These are phyloP conservation scores for Henicopernis longicauda DNA, from an alignment of 2,113 vertebrate genomes.

Conservation along the genomic window DNA sequence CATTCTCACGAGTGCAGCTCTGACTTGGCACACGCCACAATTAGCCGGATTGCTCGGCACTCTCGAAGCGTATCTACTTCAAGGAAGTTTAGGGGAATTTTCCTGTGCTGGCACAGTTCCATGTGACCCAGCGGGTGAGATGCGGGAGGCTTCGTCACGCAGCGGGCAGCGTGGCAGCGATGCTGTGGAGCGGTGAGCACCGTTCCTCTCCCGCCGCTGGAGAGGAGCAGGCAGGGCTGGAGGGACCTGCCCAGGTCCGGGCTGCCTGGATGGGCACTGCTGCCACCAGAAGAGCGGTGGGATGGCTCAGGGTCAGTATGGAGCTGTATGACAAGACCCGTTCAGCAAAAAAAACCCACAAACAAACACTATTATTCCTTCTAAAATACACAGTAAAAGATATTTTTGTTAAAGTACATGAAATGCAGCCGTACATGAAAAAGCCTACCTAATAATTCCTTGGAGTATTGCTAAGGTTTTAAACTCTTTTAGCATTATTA, in stretches of 20 bases:
- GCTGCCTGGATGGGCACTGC: rapidly evolving
- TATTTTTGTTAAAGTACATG: not conserved
- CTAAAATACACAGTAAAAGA: not conserved
- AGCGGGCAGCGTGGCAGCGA: not conserved
- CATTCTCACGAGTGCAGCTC: not conserved
- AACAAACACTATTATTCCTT: not conserved
- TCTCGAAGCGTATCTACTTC: rapidly evolving
- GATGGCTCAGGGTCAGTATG: not conserved
- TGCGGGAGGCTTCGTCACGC: not conserved
- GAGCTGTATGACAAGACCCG: not conserved
- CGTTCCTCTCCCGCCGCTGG: rapidly evolving
- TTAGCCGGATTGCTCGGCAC: not conserved
- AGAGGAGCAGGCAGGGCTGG: not conserved
- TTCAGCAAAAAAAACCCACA: not conserved
- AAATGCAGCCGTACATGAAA: not conserved
- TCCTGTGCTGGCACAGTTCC: not conserved
- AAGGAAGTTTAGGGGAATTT: no score
- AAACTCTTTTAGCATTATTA: not conserved
- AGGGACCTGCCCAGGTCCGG: not conserved
- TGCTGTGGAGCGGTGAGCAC: not conserved
- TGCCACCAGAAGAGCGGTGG: not conserved
- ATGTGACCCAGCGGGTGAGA: rapidly evolving
- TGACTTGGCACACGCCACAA: rapidly evolving
- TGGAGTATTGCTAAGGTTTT: not conserved
- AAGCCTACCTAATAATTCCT: not conserved